phyloP scores from a whole-genome alignment of 2,888 invertebrate species.

The Colostygia pectinataria region DNA sequence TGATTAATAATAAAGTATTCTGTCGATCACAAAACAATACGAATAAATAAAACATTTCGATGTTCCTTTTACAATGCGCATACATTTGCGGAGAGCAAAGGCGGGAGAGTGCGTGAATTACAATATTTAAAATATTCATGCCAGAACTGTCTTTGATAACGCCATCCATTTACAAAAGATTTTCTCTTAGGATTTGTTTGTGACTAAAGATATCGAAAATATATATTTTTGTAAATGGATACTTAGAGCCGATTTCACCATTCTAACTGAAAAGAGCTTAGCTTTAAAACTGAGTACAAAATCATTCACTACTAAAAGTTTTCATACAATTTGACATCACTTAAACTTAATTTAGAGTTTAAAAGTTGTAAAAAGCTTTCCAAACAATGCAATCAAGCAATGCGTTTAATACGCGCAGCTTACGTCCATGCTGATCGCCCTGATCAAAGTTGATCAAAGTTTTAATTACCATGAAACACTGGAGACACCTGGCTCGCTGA shows the following conservation, averaged over 20 bases:
- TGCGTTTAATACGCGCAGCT: too few relatives aligned
- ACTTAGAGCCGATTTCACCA: too few relatives aligned
- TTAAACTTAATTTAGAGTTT: too few relatives aligned
- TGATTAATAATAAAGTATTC: too few relatives aligned
- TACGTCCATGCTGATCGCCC: too few relatives aligned
- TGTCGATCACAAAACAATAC: slow-evolving; percentile 3
- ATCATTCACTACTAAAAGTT: too few relatives aligned
- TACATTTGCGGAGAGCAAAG: slow-evolving; percentile 39
- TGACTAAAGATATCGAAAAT: neutral
- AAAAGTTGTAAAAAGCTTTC: too few relatives aligned
- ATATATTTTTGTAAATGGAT: neutral
- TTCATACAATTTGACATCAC: too few relatives aligned
- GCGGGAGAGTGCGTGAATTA: slow-evolving; percentile 41
- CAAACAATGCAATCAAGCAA: too few relatives aligned
- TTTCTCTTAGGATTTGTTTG: slow-evolving; percentile 15
- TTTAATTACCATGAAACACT: slow-evolving; percentile 45
- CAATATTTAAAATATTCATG: slow-evolving; percentile 43
- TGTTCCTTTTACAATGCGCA: slow-evolving; percentile 43
- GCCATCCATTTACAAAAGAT: slow-evolving; percentile 22
- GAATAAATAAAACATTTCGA: slow-evolving; percentile 36
- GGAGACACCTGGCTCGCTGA: slow-evolving; percentile 42
- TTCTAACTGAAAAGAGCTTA: too few relatives aligned
- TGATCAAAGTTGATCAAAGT: slow-evolving; percentile 37
- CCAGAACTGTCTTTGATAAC: slow-evolving; percentile 37
- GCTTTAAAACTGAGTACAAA: too few relatives aligned